phyloP scores from a whole-genome alignment of 2,113 vertebrate genomes.

The Brevimyrus niger region DNA sequence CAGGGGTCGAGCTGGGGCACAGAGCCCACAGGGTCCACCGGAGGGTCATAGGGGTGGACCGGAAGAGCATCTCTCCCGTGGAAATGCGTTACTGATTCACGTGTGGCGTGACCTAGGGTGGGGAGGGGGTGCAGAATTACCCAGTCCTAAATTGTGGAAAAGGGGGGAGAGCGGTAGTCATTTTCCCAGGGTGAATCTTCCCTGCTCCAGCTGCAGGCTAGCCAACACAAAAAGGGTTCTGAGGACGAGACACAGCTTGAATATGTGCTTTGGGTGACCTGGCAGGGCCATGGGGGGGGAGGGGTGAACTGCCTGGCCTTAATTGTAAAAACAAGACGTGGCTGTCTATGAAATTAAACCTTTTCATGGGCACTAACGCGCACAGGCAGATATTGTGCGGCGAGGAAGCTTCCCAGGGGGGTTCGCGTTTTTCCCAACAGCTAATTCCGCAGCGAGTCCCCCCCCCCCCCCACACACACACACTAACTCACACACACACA shows the following conservation, averaged over 20 bases:
- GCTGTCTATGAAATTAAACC: slow-evolving; percentile 22
- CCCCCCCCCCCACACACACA: not conserved
- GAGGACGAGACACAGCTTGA: not conserved
- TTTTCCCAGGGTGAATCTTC: not conserved
- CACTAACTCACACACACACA: not conserved
- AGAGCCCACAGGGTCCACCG: not conserved
- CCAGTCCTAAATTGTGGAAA: not conserved
- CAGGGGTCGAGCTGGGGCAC: not conserved
- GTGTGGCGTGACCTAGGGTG: not conserved
- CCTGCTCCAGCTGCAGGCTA: not conserved
- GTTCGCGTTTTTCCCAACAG: slow-evolving; percentile 15
- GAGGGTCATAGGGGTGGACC: not conserved
- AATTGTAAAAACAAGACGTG: slow-evolving; percentile 17
- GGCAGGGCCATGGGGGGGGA: not conserved
- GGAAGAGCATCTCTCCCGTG: too few relatives aligned
- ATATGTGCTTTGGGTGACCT: not conserved
- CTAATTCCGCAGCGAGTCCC: not conserved
- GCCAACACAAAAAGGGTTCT: not conserved
- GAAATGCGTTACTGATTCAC: not conserved
- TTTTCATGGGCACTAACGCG: not conserved
- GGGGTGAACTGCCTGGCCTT: not conserved
- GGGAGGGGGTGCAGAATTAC: too few relatives aligned
- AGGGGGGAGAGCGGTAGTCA: not conserved
- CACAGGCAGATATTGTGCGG: slow-evolving; percentile 14
- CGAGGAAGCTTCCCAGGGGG: not conserved